Base-by-base conservation (phyloP, 2,113 vertebrate species). In the Epinephelus moara region DNA sequence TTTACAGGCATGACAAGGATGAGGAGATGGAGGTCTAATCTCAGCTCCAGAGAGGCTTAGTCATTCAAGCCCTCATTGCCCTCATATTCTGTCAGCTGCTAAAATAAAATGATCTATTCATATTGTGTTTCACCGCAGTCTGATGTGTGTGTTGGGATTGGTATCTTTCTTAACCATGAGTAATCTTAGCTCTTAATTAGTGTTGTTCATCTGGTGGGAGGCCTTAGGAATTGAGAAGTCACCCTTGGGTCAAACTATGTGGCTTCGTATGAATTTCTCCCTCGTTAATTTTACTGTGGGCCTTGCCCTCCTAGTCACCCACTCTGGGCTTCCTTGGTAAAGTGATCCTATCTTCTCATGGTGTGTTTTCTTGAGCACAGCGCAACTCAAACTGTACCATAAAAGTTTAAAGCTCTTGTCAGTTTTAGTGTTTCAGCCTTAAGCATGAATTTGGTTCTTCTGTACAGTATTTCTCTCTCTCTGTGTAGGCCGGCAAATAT, bases 91-190 rank as follows among this genome's bases (percentile, higher is more conserved):
- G 74, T 87, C 90, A 92, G 89, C 93, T 92, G 88, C 75, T 86
- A 82, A 89, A 92, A 90, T 90, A 80, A 89, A 90, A 93, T 81
- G 71, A 94, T 90, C 78, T 82, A 27, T 85, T 84, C 75, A 89
- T 90, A 92, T 88, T 89, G 85, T 91, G 86, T 93, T 94, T 92
- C 92, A 88, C 84, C 78, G 37, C 69, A 88, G 88, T 85, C 86
- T 73, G 60, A 75, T 76, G 33, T 89, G 87, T 90, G 79, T 82
- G 80, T 56, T 30, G 50, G 85, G 72, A 92, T 88, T 80, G 62
- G 75, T 85, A 86, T 93, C 84, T 92, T 47, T 76, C 78, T 42
- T 84, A 78, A 78, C 74, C 60, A 47, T 57, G 80, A 75, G 93
- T 90, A 94, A 93, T 88, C 73, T 75, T 89, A 92, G 85, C 85